phyloP scores from a whole-genome alignment of 1,140 invertebrate species.

The Paralvinella palmiformis region DNA sequence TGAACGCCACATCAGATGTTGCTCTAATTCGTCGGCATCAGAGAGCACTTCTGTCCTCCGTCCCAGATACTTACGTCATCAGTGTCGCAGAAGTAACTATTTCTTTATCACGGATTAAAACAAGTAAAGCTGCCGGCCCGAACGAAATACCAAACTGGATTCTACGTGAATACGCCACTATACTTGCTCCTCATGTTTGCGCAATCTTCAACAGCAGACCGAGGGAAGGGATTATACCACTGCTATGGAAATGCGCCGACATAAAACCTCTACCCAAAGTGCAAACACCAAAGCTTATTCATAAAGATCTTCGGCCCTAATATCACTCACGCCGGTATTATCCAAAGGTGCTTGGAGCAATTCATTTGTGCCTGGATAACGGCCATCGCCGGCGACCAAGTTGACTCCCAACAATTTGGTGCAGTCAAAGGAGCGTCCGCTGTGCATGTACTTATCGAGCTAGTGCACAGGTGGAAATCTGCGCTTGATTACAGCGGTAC shows the following conservation, averaged over 20 bases:
- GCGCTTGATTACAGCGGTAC: background rate
- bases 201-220: background rate
- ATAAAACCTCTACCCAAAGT: background rate
- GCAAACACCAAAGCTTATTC: background rate
- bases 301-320: background rate
- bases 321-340: background rate
- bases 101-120: background rate
- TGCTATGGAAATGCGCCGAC: slow-evolving; percentile 3
- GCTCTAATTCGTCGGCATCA: background rate
- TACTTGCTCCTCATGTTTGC: too few species aligned
- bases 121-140: background rate
- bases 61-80: background rate
- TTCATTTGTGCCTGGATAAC: background rate
- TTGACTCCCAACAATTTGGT: background rate
- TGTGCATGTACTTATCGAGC: too few species aligned
- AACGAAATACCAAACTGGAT: background rate
- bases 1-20: background rate
- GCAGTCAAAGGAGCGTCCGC: background rate
- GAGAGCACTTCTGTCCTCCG: background rate
- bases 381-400: too few species aligned
- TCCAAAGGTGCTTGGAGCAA: background rate
- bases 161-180: background rate
- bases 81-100: background rate
- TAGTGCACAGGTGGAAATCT: background rate
- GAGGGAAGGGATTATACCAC: background rate